Evolutionary conservation across 1,140 invertebrate species (phyloP).

Genomic region (Pseudomyrmex cubaensis): DNA sequence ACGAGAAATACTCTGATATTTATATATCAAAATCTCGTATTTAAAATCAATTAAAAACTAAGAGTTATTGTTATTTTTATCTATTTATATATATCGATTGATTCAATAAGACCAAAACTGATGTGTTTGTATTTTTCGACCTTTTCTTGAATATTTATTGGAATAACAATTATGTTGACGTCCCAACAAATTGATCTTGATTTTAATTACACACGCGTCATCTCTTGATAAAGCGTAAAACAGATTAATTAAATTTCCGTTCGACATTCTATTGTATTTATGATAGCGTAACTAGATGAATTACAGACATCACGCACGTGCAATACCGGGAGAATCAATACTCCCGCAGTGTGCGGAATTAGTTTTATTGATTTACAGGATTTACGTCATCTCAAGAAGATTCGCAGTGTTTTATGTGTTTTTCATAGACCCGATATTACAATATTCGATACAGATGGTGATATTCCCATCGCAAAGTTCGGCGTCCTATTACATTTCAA

Average conservation of each 20-base stretch:
- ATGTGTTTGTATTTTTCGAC: no score
- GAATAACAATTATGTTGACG: not conserved
- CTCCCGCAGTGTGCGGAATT: not conserved
- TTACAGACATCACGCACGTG: conserved; percentile 3
- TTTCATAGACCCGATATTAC: conserved; percentile 10
- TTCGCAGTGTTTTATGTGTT: not conserved
- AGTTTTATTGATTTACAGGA: conserved; percentile 5
- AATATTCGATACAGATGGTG: conserved; percentile 24
- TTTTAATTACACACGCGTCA: conserved; percentile 19
- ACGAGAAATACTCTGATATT: no score
- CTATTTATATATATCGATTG: no score
- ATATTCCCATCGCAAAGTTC: not conserved
- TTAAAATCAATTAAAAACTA: no score
- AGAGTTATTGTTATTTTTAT: no score
- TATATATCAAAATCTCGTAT: no score
- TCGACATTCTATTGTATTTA: not conserved
- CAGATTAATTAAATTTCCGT: conserved; percentile 41
- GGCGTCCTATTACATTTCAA: not conserved
- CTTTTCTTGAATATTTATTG: not conserved
- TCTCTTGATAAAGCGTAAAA: conserved; percentile 1
- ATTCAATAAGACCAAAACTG: no score
- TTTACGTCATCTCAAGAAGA: conserved; percentile 6
- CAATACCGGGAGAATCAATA: conserved; percentile 31
- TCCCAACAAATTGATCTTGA: not conserved
- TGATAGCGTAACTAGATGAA: not conserved